These are phyloP conservation scores for Entelurus aequoreus DNA, from an alignment of 2,113 vertebrate genomes.

Conservation along the genomic window DNA sequence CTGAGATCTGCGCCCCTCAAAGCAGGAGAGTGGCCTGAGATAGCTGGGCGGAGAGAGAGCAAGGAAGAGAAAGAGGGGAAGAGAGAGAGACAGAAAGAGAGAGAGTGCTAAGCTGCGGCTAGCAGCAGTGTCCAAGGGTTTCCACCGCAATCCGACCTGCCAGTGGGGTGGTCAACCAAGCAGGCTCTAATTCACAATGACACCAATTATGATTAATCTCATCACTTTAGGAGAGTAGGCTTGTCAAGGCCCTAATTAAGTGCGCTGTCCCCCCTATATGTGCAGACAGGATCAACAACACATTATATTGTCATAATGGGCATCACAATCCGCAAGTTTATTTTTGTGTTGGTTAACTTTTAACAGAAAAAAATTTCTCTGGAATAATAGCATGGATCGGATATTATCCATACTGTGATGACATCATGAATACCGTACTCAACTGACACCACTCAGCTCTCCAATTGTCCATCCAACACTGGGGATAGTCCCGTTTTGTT, in stretches of 20 bases:
- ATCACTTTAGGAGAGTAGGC: conserved; percentile 75
- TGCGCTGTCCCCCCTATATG: conserved; percentile 73
- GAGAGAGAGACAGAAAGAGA: conserved; percentile 13
- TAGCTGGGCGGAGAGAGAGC: conserved; percentile 33
- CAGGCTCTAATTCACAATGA: conserved; percentile 72
- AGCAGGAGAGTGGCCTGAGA: conserved; percentile 56
- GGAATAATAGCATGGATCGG: conserved; percentile 29
- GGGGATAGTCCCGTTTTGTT: conserved; percentile 43
- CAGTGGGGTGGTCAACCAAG: conserved; percentile 71
- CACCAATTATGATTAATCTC: conserved; percentile 80
- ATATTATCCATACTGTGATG: conserved; percentile 19
- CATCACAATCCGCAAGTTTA: conserved; percentile 81
- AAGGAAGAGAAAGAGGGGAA: conserved; percentile 7
- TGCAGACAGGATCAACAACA: conserved; percentile 76
- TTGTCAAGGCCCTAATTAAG: conserved; percentile 78
- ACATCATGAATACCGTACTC: conserved; percentile 32
- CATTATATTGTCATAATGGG: conserved; percentile 83
- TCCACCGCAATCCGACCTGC: conserved; percentile 68
- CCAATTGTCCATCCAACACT: conserved; percentile 33
- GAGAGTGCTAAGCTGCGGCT: conserved; percentile 58
- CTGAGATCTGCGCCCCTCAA: conserved; percentile 61
- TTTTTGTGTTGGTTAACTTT: conserved; percentile 84
- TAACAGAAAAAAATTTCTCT: conserved; percentile 53
- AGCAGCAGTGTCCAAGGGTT: conserved; percentile 72
- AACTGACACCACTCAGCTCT: conserved; percentile 24